A percentile compares a stretch with the other conserved stretches of the same genome.
These are phyloP conservation scores for Rattus norvegicus DNA, from an alignment of 2,113 vertebrate genomes.

Conservation along the genomic window DNA sequence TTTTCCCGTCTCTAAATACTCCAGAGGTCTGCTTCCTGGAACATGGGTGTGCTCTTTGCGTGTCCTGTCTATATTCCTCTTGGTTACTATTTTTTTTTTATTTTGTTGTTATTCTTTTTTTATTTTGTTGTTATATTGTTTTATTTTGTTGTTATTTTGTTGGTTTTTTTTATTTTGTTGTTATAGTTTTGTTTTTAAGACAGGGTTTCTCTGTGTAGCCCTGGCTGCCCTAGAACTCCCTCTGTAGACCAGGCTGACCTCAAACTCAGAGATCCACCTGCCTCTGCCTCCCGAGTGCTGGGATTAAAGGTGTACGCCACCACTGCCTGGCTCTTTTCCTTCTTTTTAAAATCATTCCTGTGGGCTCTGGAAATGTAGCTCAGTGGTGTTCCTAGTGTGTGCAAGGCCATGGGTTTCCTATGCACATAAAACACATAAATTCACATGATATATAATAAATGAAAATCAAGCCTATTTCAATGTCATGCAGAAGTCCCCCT, in stretches of 20 bases:
- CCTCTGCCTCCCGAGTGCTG: neutral
- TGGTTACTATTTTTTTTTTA: slow-evolving; percentile 23
- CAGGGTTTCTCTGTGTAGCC: neutral
- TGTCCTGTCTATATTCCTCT: slow-evolving; percentile 1
- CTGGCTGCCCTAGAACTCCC: neutral
- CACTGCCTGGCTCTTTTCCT: neutral
- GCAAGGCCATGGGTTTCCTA: neutral
- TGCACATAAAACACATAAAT: neutral
- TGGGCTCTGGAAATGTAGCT: neutral
- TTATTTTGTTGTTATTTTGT: neutral
- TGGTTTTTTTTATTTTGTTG: neutral
- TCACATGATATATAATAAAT: neutral
- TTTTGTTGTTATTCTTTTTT: neutral
- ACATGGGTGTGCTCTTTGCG: neutral
- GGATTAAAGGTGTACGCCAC: neutral
- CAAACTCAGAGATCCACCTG: neutral
- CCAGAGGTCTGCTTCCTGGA: neutral
- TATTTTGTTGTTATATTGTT: neutral
- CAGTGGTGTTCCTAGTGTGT: neutral
- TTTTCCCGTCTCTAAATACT: slow-evolving; percentile 19
- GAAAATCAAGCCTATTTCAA: neutral
- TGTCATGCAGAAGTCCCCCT: neutral
- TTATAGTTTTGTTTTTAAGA: neutral
- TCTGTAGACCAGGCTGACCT: neutral
- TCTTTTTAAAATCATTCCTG: neutral